Percentiles rank a stretch among this genome's conserved stretches.
phyloP scores from a whole-genome alignment of 2,888 invertebrate species.

The Eulithis prunata region DNA sequence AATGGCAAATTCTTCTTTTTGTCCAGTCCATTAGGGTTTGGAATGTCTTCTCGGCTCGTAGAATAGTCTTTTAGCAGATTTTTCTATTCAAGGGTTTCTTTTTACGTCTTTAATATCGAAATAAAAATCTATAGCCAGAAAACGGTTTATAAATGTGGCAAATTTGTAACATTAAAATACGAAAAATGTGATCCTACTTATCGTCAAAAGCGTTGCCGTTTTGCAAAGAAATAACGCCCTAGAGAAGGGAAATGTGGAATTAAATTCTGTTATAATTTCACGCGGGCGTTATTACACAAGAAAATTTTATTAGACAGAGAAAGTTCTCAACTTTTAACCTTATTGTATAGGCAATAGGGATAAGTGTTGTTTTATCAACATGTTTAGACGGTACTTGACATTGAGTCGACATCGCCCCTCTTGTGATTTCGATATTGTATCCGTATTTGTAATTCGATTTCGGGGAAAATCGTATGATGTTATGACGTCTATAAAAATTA shows the following conservation, averaged over 20 bases:
- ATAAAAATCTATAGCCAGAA: conserved; percentile 11
- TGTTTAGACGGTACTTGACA: conserved; percentile 35
- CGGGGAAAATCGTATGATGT: conserved; percentile 28
- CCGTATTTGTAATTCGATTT: conserved; percentile 29
- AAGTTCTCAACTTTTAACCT: conserved; percentile 12
- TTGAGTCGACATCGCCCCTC: conserved; percentile 39
- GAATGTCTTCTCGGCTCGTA: conserved; percentile 11
- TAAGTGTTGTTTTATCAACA: conserved; percentile 13
- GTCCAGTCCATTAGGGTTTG: conserved; percentile 23
- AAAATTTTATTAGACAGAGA: conserved; percentile 32
- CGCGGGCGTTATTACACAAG: conserved; percentile 34
- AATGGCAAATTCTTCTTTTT: conserved; percentile 21
- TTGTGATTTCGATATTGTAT: conserved; percentile 46
- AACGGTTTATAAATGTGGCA: conserved; percentile 1
- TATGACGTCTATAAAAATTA: conserved; percentile 28
- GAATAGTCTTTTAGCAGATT: conserved; percentile 7
- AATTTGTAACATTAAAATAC: conserved; percentile 9
- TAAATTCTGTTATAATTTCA: conserved; percentile 42
- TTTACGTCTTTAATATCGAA: conserved; percentile 7
- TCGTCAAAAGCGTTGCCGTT: conserved; percentile 26
- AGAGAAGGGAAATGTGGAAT: conserved; percentile 37
- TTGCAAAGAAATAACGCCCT: conserved; percentile 30
- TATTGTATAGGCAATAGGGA: conserved; percentile 26
- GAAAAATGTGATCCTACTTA: conserved; percentile 20
- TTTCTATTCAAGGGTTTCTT: conserved; percentile 6